Base-by-base conservation (phyloP, 2,797 vertebrate species). In the Syndactyla subalaris region DNA sequence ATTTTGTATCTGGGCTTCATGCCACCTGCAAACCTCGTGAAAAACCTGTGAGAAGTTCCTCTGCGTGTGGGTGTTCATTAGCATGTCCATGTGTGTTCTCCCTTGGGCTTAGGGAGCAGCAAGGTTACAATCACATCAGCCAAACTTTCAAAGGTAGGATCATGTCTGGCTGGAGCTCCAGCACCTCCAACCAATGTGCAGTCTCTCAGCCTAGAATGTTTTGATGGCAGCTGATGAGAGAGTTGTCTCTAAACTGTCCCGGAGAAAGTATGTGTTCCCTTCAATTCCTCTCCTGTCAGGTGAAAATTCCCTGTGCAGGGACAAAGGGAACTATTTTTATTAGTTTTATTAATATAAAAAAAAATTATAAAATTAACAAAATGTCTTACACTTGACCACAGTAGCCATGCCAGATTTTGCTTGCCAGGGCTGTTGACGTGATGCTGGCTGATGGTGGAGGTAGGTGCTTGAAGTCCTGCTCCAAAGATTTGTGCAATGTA, bases 21-120 rank as follows among this genome's bases (percentile, higher is more conserved):
- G 23, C 71, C 48, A 72, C 61, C 71, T 61, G 41, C 0, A 0
- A 75, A 46, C 51, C 62, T 32, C 0, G 0, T 58, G 85, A 46
- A 75, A 65, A 61, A 36, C 17, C 26, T 61, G 34, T 0, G 0
- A 41, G 21, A 66, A 30, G 46, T 5, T 68, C 18, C 24, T 54
- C n/a, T 63, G 49, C 3, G 0, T 12, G 6, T 30, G 62, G n/a
- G 58, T 81, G 74, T 77, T n/a, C 49, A 19, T 65, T 52, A 65
- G 23, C 77, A 45, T 1, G 54, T 32, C 32, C 36, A 21, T 17
- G 5, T 30, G 22, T 36, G 32, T 18, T 45, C 39, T 70, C 10
- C 26, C 39, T 48, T 0, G 0, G 29, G 12, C 59, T 19, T 15
- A 48, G 73, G 22, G 36, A 59, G 38, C 49, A 68, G 45, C 15